phyloP scores from a whole-genome alignment of 1,140 invertebrate genomes.

The Delia radicum region DNA sequence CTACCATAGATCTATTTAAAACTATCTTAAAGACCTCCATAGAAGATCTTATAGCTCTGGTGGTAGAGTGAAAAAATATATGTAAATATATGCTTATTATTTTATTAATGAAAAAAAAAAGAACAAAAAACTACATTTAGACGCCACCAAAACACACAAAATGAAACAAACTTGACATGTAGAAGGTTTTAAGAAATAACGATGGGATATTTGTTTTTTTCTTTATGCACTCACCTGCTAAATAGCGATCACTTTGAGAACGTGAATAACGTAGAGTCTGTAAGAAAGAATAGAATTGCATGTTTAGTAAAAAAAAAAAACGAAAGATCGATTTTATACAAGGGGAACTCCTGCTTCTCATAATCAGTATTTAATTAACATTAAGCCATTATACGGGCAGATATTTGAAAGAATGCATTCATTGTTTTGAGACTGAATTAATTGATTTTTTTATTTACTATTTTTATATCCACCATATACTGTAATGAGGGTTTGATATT shows the following conservation, averaged over 20 bases:
- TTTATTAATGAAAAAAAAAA: neutral
- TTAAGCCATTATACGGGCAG: neutral
- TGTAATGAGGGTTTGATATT: too few species aligned
- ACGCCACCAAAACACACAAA: neutral
- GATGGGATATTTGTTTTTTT: neutral
- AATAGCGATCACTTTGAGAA: slow-evolving; percentile 61
- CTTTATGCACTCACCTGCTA: slow-evolving; percentile 62
- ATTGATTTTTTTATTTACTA: too few species aligned
- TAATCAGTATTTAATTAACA: slow-evolving; percentile 23
- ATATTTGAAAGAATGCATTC: too few species aligned
- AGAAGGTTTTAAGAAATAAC: neutral
- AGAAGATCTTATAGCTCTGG: neutral
- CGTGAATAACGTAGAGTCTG: slow-evolving; percentile 56
- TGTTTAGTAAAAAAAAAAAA: neutral
- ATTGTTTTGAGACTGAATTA: too few species aligned
- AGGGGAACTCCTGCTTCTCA: neutral
- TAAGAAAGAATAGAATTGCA: slow-evolving; percentile 25
- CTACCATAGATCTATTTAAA: neutral
- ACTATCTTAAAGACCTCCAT: neutral
- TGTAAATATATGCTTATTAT: neutral
- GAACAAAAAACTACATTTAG: slow-evolving; percentile 7
- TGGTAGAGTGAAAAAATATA: too few species aligned
- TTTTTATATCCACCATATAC: too few species aligned
- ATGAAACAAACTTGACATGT: neutral
- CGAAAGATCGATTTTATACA: slow-evolving; percentile 3